phyloP scores from a whole-genome alignment of 1,140 invertebrate species.

The Kradibia gibbosae region DNA sequence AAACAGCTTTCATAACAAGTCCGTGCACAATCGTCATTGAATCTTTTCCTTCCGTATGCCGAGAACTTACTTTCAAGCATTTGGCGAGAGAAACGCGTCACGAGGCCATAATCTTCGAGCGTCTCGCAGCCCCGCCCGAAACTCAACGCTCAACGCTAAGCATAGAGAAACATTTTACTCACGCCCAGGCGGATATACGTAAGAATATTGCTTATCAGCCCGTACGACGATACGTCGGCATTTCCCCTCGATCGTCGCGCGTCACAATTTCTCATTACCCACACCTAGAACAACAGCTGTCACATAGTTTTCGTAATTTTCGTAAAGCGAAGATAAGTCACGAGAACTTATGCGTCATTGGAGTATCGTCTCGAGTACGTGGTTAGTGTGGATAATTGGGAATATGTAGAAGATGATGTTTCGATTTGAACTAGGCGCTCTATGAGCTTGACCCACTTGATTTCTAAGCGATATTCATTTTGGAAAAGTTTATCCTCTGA shows the following conservation, averaged over 20 bases:
- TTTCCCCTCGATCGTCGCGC: not conserved
- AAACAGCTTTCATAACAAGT: not conserved
- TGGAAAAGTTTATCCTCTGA: too few relatives aligned
- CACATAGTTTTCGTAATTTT: not conserved
- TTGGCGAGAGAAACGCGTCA: not conserved
- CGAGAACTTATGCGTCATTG: not conserved
- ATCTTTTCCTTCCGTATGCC: constrained; percentile 1
- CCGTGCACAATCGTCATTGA: not conserved
- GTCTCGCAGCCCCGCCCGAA: not conserved
- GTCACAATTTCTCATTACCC: not conserved
- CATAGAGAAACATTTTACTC: not conserved
- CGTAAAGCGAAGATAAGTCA: not conserved
- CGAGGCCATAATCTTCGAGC: not conserved
- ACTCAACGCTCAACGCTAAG: not conserved
- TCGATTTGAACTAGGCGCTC: not conserved
- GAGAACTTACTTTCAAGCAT: not conserved
- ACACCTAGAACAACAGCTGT: not conserved
- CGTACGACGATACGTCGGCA: not conserved
- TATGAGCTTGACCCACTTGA: not conserved
- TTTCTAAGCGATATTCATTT: too few relatives aligned
- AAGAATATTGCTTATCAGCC: not conserved
- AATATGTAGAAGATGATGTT: not conserved
- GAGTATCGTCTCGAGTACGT: not conserved
- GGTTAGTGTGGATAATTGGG: not conserved
- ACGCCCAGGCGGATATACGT: not conserved